A percentile compares a stretch with the other conserved stretches of the same genome.
These are phyloP conservation scores for Austrofundulus limnaeus DNA, from an alignment of 2,113 vertebrate genomes.

Conservation along the genomic window DNA sequence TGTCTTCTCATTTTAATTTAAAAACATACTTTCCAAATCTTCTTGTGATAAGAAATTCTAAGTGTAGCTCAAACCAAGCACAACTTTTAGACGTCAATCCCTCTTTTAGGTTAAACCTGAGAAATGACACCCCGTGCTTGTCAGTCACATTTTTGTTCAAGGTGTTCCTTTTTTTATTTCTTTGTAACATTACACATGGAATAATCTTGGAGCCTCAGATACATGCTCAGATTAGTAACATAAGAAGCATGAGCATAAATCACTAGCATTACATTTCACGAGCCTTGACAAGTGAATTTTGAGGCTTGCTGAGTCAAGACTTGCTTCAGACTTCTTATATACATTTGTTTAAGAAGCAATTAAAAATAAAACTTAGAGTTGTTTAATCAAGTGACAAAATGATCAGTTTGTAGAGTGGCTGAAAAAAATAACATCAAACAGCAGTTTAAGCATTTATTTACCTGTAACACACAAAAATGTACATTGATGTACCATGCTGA, in stretches of 20 bases:
- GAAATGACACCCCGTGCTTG: conserved; percentile 40
- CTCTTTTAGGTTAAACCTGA: conserved; percentile 19
- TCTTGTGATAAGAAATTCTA: background rate
- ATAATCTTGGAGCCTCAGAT: conserved; percentile 39
- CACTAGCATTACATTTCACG: conserved; percentile 49
- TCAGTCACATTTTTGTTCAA: conserved; percentile 15
- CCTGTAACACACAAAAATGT: conserved; percentile 27
- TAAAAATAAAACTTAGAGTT: background rate
- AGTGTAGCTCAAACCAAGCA: background rate
- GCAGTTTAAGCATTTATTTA: conserved; percentile 60
- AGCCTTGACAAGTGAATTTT: conserved; percentile 34
- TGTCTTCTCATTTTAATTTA: background rate
- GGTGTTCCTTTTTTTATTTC: conserved; percentile 37
- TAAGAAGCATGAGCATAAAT: conserved; percentile 59
- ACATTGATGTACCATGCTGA: conserved; percentile 1
- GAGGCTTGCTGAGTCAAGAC: background rate
- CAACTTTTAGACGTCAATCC: background rate
- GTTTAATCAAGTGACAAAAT: background rate
- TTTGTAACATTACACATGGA: conserved; percentile 59
- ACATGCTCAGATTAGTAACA: conserved; percentile 50
- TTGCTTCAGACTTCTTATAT: background rate
- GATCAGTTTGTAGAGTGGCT: background rate
- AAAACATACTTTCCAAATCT: background rate
- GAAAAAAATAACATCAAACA: conserved; percentile 16
- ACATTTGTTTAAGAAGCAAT: background rate